Conservation (phyloP, 2,888 invertebrate species). For the Trissoscelio sp. region DNA sequence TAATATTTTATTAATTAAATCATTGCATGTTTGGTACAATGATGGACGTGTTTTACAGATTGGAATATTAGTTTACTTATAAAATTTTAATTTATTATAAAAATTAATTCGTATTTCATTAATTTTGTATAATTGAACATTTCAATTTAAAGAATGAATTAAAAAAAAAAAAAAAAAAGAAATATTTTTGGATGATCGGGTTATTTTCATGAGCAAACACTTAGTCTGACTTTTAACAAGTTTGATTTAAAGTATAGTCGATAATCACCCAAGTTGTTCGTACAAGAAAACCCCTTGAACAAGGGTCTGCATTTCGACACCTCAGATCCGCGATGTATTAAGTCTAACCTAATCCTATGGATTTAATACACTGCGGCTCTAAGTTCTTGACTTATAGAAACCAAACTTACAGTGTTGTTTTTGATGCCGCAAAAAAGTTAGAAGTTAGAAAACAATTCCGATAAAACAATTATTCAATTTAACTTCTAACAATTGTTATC, state of each 20-base stretch:
- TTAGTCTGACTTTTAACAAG: slow-evolving; percentile 34
- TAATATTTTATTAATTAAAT: not conserved
- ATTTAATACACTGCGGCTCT: slow-evolving; percentile 47
- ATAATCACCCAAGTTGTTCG: slow-evolving; percentile 45
- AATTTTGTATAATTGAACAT: too few species aligned
- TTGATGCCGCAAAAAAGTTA: slow-evolving; percentile 30
- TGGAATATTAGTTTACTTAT: too few species aligned
- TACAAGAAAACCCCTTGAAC: slow-evolving; percentile 40
- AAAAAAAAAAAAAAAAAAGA: too few species aligned
- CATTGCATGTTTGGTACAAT: too few species aligned
- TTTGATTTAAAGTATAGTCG: slow-evolving; percentile 41
- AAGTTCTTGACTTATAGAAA: slow-evolving; percentile 51
- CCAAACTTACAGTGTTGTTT: slow-evolving; percentile 17
- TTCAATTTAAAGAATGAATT: too few species aligned
- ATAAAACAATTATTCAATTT: too few species aligned
- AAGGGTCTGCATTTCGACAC: slow-evolving; percentile 43
- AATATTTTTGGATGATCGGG: not conserved
- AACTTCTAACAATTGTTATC: too few species aligned
- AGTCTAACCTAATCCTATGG: slow-evolving; percentile 50
- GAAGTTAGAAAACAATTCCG: too few species aligned
- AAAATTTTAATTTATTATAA: too few species aligned
- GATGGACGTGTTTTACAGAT: too few species aligned
- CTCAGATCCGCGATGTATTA: slow-evolving; percentile 36
- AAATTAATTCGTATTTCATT: too few species aligned
- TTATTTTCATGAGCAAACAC: slow-evolving; percentile 14